Evolutionary conservation across 2,888 invertebrate genomes (phyloP).

Genomic region (Melanostoma mellinum): DNA sequence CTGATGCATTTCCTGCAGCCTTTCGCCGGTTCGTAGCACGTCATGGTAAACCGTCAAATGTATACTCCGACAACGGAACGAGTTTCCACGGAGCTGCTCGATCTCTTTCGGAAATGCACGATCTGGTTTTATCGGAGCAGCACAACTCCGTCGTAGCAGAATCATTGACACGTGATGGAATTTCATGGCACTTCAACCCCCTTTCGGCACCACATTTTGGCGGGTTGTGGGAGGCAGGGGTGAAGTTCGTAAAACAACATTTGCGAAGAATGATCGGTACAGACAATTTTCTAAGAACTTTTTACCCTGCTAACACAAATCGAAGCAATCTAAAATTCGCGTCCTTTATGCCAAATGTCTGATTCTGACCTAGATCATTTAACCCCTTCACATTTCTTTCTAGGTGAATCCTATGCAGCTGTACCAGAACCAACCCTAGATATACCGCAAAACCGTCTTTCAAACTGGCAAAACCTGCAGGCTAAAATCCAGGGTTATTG

Average conservation of each 20-base stretch:
- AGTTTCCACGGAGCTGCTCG: conserved; percentile 53
- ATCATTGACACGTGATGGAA: conserved; percentile 48
- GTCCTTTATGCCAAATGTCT: conserved; percentile 24
- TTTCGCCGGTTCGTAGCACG: conserved; percentile 51
- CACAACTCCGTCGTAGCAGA: conserved; percentile 33
- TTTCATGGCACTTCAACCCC: conserved; percentile 61
- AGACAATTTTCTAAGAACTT: conserved; percentile 36
- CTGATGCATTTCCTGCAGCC: conserved; percentile 38
- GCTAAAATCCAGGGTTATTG: too few species aligned
- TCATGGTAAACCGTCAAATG: conserved; percentile 42
- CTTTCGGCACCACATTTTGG: conserved; percentile 58
- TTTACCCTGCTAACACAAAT: conserved; percentile 34
- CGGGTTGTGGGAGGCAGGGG: conserved; percentile 44
- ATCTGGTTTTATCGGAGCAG: conserved; percentile 12
- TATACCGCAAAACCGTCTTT: conserved; percentile 21
- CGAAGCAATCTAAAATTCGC: conserved; percentile 27
- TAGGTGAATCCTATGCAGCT: conserved; percentile 27
- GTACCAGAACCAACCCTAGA: conserved; percentile 32
- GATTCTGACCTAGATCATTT: background rate
- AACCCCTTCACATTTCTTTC: conserved; percentile 33
- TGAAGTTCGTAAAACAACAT: conserved; percentile 44
- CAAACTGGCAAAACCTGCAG: conserved; percentile 38
- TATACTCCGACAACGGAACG: conserved; percentile 53
- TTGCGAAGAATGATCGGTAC: conserved; percentile 35
- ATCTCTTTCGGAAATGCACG: conserved; percentile 37